Percentiles rank a stretch among this genome's conserved stretches.
phyloP scores from a whole-genome alignment of 2,888 invertebrate genomes.

The Muschampia plurimacula region DNA sequence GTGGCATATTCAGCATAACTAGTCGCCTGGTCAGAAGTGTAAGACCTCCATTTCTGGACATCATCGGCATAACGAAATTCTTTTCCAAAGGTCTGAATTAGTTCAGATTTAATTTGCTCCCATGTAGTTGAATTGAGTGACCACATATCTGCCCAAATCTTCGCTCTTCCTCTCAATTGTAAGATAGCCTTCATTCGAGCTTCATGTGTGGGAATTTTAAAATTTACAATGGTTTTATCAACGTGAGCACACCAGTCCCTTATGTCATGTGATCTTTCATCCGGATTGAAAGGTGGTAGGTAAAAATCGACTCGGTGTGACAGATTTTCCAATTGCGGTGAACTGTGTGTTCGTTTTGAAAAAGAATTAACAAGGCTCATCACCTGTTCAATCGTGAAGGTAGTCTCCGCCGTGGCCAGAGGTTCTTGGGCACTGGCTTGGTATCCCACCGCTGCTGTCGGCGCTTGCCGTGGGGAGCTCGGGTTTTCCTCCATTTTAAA shows the following conservation, averaged over 20 bases:
- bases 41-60: background rate
- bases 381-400: background rate
- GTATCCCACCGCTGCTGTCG: slow-evolving; percentile 4
- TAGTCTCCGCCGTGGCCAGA: background rate
- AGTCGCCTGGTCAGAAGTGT: background rate
- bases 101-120: background rate
- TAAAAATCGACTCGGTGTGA: background rate
- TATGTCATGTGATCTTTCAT: background rate
- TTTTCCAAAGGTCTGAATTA: background rate
- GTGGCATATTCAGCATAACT: background rate
- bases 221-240: background rate
- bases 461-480: background rate
- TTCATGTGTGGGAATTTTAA: background rate
- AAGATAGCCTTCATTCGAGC: background rate
- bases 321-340: background rate
- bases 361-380: background rate
- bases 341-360: background rate
- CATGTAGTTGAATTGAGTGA: background rate
- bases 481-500: too few species aligned
- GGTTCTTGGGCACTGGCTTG: background rate
- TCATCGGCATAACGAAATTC: background rate
- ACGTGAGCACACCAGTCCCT: background rate
- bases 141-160: background rate
- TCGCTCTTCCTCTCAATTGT: background rate
- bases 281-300: background rate